Conservation (phyloP, 2,888 invertebrate genomes). For the Hydriomena furcata region DNA sequence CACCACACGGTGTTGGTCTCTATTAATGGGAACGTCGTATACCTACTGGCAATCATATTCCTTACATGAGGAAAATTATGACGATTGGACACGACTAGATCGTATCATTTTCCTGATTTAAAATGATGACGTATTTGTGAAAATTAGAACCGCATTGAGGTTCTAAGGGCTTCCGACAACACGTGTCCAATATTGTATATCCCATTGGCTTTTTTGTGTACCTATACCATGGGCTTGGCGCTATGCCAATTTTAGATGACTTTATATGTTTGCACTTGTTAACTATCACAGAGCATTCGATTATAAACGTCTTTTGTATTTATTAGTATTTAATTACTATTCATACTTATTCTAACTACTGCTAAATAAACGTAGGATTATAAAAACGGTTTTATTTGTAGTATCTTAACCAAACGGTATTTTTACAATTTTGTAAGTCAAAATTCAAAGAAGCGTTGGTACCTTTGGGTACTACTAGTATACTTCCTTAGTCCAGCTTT, state of each 20-base stretch:
- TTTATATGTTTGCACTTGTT: constrained; percentile 43
- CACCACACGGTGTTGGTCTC: constrained; percentile 29
- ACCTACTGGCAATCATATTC: constrained; percentile 13
- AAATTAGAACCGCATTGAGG: constrained; percentile 15
- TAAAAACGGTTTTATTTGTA: no score
- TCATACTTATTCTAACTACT: neutral
- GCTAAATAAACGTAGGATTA: no score
- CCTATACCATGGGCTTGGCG: no score
- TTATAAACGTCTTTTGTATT: constrained; percentile 39
- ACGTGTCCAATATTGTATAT: constrained; percentile 26
- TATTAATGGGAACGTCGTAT: constrained; percentile 28
- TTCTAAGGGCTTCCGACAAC: constrained; percentile 42
- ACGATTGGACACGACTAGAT: constrained; percentile 9
- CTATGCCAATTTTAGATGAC: constrained; percentile 26
- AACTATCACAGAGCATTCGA: constrained; percentile 40
- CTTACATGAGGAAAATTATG: constrained; percentile 28
- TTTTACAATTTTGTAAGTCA: neutral
- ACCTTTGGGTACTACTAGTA: no score
- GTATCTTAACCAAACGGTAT: neutral
- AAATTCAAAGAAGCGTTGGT: constrained; percentile 21
- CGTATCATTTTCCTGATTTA: constrained; percentile 20
- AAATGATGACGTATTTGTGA: constrained; percentile 16
- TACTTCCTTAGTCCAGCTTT: constrained; percentile 18
- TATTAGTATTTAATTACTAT: constrained; percentile 12
- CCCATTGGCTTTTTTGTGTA: no score